Conservation (phyloP, 2,888 invertebrate species). For the Dione vanillae region DNA sequence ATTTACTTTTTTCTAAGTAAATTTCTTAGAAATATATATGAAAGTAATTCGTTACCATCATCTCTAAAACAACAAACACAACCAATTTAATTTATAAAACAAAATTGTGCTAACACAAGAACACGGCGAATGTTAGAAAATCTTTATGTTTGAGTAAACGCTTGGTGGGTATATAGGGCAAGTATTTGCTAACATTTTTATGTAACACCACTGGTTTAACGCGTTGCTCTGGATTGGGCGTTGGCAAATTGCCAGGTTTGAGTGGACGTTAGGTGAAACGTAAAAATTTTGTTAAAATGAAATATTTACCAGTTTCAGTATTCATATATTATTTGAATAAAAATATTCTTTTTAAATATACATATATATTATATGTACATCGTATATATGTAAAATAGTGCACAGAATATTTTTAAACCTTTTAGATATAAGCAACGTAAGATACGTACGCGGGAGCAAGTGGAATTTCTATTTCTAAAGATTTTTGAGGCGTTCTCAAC, state of each 20-base stretch:
- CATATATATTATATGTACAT: background rate
- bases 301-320: slow-evolving; percentile 3
- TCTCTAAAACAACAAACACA: too few relatives aligned
- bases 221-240: slow-evolving; percentile 42
- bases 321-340: background rate
- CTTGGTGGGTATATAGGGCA: slow-evolving; percentile 7
- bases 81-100: background rate
- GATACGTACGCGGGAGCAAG: too few relatives aligned
- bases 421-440: too few relatives aligned
- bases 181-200: slow-evolving; percentile 33
- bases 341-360: background rate
- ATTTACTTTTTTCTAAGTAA: too few relatives aligned
- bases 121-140: background rate
- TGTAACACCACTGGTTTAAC: slow-evolving; percentile 32
- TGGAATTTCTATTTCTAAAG: too few relatives aligned
- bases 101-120: background rate
- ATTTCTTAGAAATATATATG: background rate
- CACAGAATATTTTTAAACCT: too few relatives aligned
- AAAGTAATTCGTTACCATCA: too few relatives aligned
- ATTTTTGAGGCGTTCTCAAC: too few relatives aligned
- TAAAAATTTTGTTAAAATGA: slow-evolving; percentile 6
- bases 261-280: slow-evolving; percentile 36
- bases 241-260: slow-evolving; percentile 43
- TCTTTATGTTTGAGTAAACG: background rate
- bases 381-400: too few relatives aligned